These are phyloP conservation scores for Cryptocephalus primarius DNA, from an alignment of 2,888 invertebrate species.

Conservation along the genomic window DNA sequence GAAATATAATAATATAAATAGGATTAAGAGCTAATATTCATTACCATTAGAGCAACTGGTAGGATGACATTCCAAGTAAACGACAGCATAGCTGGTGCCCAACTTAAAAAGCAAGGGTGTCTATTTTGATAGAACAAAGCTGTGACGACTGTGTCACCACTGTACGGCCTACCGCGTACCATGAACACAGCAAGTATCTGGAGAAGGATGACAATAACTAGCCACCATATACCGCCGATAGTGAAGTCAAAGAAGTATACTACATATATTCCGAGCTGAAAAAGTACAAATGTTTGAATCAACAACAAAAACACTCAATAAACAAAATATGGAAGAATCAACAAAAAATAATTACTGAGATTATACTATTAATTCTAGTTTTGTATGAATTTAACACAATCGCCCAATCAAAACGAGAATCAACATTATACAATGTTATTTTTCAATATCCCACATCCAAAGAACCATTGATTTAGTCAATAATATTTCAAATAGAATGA, in stretches of 20 bases:
- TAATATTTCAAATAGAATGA: no score
- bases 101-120: conserved; percentile 39
- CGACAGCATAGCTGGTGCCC: conserved; percentile 59
- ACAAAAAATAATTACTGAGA: no score
- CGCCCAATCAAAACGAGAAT: no score
- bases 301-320: not conserved
- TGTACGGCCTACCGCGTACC: conserved; percentile 76
- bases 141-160: conserved; percentile 61
- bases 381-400: no score
- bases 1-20: no score
- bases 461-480: no score
- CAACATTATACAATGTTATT: no score
- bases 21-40: conserved; percentile 14
- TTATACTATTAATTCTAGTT: no score
- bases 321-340: no score
- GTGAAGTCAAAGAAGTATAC: conserved; percentile 79
- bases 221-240: conserved; percentile 80
- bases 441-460: no score
- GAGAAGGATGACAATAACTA: conserved; percentile 65
- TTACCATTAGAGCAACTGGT: conserved; percentile 71
- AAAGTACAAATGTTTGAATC: conserved; percentile 6
- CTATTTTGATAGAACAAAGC: conserved; percentile 46
- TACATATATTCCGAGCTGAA: conserved; percentile 63
- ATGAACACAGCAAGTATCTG: conserved; percentile 75
- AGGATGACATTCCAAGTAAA: conserved; percentile 83